Evolutionary conservation across 1,140 invertebrate species (phyloP), one percentile per base, ranked within the genome.

Genomic region (Drosophila quadrilineata): DNA sequence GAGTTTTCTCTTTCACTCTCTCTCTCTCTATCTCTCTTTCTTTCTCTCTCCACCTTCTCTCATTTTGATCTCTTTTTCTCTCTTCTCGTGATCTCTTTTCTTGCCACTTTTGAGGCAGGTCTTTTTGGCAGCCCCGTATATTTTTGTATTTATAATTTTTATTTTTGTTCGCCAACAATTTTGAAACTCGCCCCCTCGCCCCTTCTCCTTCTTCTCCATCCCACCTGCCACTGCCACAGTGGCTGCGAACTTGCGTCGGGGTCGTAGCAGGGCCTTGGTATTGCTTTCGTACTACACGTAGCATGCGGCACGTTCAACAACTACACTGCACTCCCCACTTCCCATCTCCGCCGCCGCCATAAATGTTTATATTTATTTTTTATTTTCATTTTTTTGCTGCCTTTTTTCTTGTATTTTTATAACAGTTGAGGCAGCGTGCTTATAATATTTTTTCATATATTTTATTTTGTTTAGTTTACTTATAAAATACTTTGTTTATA

Each of bases 381-480:
- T n/a, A n/a, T n/a, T n/a, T n/a, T n/a, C n/a, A n/a, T n/a, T n/a
- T n/a, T n/a, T n/a, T n/a, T n/a, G n/a, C n/a, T n/a, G n/a, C n/a
- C n/a, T n/a, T 26, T 36, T 48, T 17, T 45, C 10, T 49, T 54
- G n/a, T n/a, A n/a, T 28, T 71, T 67, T 54, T 52, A 65, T 69
- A 65, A 72, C 58, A 57, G 68, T 68, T 54, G 16, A 9, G 21
- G 26, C 58, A 43, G 66, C 73, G 72, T 60, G 66, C 73, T 71
- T 75, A 71, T 46, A 75, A 76, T 77, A 79, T 65, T 59, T 58
- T 71, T 52, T n/a, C n/a, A n/a, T n/a, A n/a, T n/a, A n/a, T n/a
- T n/a, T n/a, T n/a, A n/a, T n/a, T n/a, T n/a, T n/a, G n/a, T n/a
- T 65, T 52, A 75, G 75, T 80, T 75, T 80, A 71, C 71, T 75